These are phyloP conservation scores for Augiades crinisus DNA, from an alignment of 2,888 invertebrate species.

Conservation along the genomic window DNA sequence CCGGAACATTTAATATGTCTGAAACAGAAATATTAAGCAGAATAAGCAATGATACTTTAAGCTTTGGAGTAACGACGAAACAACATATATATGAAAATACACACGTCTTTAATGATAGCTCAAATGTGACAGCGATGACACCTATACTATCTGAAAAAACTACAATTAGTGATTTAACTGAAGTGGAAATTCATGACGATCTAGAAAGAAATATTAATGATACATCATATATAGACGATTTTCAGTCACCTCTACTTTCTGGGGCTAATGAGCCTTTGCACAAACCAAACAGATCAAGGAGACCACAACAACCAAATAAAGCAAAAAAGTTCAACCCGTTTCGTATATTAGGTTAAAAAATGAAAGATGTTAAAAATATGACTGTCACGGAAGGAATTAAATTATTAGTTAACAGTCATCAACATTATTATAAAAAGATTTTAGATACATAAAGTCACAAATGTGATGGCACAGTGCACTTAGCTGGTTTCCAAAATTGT, in stretches of 20 bases:
- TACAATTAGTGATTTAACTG: conserved; percentile 26
- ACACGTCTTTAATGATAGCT: neutral
- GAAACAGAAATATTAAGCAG: neutral
- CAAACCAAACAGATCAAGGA: conserved; percentile 62
- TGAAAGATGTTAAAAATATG: conserved; percentile 32
- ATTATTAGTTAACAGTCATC: conserved; percentile 35
- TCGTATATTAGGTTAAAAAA: conserved; percentile 69
- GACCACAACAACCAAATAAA: conserved; percentile 58
- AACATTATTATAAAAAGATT: conserved; percentile 46
- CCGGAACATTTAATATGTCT: neutral
- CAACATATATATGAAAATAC: neutral
- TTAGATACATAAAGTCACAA: conserved; percentile 46
- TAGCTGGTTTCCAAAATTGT: conserved; percentile 47
- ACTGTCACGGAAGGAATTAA: conserved; percentile 50
- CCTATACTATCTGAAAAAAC: conserved; percentile 24
- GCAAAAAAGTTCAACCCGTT: conserved; percentile 72
- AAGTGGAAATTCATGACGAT: conserved; percentile 30
- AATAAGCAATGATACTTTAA: neutral
- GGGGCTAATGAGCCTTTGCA: conserved; percentile 68
- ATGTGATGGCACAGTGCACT: conserved; percentile 72
- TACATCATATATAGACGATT: conserved; percentile 53
- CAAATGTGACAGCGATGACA: conserved; percentile 19
- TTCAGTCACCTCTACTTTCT: conserved; percentile 69
- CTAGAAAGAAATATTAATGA: conserved; percentile 34
- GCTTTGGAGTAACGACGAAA: neutral